A percentile compares a stretch with the other conserved stretches of the same genome.
These are phyloP conservation scores for Corythornis madagascariensis DNA, from an alignment of 2,113 vertebrate genomes.

Conservation along the genomic window DNA sequence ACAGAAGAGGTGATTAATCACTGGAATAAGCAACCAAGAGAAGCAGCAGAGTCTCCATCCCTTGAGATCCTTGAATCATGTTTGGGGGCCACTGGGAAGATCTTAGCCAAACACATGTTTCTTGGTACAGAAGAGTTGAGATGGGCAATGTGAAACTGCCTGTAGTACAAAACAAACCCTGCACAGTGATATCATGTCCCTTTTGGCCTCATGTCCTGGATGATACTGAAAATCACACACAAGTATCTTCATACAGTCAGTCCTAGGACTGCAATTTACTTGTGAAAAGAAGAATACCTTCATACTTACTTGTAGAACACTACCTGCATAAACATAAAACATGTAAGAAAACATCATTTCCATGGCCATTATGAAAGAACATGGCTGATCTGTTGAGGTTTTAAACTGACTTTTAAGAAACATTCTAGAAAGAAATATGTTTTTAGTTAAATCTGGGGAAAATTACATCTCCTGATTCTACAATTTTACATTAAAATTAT, in stretches of 20 bases:
- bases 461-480: background rate
- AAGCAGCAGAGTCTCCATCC: background rate
- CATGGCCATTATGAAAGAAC: fast-evolving
- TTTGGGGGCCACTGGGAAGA: background rate
- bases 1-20: background rate
- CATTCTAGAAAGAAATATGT: background rate
- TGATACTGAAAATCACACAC: background rate
- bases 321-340: background rate
- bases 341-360: background rate
- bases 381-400: background rate
- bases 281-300: background rate
- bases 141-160: background rate
- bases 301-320: background rate
- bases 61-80: background rate
- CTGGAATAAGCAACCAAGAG: background rate
- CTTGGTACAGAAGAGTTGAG: background rate
- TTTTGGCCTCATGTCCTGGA: background rate
- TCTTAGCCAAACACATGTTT: slow-evolving; percentile 18
- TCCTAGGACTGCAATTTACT: background rate
- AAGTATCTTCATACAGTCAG: background rate
- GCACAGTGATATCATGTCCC: background rate
- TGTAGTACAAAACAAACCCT: background rate
- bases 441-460: background rate
- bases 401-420: background rate
- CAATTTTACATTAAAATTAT: background rate